Conservation (phyloP, 2,797 vertebrate species). For the Sciurus carolinensis region DNA sequence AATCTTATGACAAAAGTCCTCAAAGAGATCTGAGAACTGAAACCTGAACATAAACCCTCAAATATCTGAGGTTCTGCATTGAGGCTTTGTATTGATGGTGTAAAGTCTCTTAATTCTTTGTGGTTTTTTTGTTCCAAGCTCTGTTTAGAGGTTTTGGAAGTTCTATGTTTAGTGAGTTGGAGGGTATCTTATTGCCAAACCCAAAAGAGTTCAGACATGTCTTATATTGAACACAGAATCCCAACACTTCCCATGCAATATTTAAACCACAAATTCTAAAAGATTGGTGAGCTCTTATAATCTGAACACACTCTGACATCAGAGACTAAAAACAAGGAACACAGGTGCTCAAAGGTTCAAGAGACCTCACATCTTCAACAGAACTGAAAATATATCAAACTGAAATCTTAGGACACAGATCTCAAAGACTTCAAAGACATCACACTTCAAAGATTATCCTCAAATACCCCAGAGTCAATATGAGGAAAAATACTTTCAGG, state of each 20-base stretch:
- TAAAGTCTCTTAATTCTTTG: constrained; percentile 27
- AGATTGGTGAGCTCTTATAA: background rate
- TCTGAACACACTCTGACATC: background rate
- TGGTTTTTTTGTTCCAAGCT: constrained; percentile 13
- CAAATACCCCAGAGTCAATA: background rate
- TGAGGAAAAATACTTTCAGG: constrained; percentile 6
- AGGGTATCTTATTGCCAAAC: background rate
- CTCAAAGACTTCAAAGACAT: background rate
- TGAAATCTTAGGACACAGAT: constrained; percentile 44
- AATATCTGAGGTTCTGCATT: background rate
- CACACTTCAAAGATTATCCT: constrained; percentile 28
- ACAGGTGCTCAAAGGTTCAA: constrained; percentile 17
- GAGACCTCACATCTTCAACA: constrained; percentile 44
- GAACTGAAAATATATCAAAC: background rate
- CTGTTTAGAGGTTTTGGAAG: constrained; percentile 18
- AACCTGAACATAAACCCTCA: background rate
- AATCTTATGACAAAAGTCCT: background rate
- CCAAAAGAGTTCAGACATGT: background rate
- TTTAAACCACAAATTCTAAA: constrained; percentile 16
- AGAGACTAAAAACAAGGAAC: background rate
- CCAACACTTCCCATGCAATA: background rate
- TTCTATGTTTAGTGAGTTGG: constrained; percentile 10
- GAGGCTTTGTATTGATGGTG: background rate
- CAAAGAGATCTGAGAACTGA: background rate
- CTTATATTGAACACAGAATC: background rate